phyloP scores from a whole-genome alignment of 23 tunicate species.

The Corella eumyota region DNA sequence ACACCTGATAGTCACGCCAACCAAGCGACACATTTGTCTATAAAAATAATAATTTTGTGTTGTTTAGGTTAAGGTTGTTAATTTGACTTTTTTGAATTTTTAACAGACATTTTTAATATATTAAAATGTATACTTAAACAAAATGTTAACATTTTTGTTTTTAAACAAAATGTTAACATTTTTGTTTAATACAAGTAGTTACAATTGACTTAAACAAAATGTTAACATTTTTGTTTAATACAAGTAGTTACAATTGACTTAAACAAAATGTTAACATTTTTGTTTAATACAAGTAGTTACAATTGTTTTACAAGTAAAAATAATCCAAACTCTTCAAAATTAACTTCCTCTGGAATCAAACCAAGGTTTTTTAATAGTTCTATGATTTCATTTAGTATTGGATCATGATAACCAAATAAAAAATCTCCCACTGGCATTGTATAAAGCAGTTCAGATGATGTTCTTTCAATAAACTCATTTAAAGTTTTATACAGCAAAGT shows the following conservation, averaged over 20 bases:
- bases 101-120: too few species aligned
- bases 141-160: neutral
- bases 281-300: neutral
- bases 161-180: too few species aligned
- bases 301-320: constrained; percentile 28
- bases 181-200: neutral
- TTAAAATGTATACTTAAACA: too few species aligned
- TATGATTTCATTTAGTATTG: constrained; percentile 25
- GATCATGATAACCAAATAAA: constrained; percentile 43
- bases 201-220: too few species aligned
- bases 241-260: neutral
- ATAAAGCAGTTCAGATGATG: constrained; percentile 20
- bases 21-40: constrained; percentile 46
- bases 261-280: neutral
- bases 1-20: constrained; percentile 52
- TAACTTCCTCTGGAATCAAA: constrained; percentile 5
- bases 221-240: neutral
- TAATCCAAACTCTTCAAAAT: constrained; percentile 28
- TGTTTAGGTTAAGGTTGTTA: neutral
- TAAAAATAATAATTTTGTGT: neutral
- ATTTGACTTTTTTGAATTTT: too few species aligned
- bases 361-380: constrained; percentile 6
- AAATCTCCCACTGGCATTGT: constrained; percentile 38
- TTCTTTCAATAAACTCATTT: constrained; percentile 24
- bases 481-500: constrained; percentile 8